Percentiles rank a stretch among this genome's conserved stretches.
phyloP scores from a whole-genome alignment of 2,113 vertebrate species.

The Pollimyrus isidori region DNA sequence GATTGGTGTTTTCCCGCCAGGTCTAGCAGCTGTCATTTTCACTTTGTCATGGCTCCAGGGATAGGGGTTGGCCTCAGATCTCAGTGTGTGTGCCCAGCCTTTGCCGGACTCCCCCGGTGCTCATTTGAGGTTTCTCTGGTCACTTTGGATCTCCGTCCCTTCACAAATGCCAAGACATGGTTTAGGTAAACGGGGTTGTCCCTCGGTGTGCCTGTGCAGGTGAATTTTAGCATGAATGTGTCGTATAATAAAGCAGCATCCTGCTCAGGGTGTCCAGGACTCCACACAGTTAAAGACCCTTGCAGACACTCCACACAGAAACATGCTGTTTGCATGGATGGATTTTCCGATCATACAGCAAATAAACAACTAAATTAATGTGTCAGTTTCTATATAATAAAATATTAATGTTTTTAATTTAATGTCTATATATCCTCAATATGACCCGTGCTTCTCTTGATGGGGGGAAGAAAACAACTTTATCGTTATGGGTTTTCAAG shows the following conservation, averaged over 20 bases:
- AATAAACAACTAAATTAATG: neutral
- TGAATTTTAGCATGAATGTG: neutral
- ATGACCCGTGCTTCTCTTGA: neutral
- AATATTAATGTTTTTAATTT: constrained; percentile 11
- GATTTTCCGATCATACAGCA: neutral
- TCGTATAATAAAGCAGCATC: neutral
- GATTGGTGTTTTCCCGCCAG: neutral
- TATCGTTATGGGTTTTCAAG: neutral
- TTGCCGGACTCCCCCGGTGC: neutral
- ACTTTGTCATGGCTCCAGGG: neutral
- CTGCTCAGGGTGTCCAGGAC: neutral
- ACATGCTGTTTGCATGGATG: neutral
- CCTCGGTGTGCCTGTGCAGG: neutral
- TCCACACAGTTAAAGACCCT: neutral
- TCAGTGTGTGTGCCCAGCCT: neutral
- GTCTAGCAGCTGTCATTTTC: neutral
- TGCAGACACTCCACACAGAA: neutral
- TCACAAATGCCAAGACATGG: neutral
- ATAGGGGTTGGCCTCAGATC: neutral
- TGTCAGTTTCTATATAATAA: neutral
- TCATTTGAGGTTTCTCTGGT: neutral
- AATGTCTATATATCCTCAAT: neutral
- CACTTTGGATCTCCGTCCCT: neutral
- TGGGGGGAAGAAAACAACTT: neutral
- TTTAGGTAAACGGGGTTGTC: neutral